Evolutionary conservation across 2,888 invertebrate species (phyloP), one percentile per base, ranked within the genome.

Genomic region (Formica aserva): DNA sequence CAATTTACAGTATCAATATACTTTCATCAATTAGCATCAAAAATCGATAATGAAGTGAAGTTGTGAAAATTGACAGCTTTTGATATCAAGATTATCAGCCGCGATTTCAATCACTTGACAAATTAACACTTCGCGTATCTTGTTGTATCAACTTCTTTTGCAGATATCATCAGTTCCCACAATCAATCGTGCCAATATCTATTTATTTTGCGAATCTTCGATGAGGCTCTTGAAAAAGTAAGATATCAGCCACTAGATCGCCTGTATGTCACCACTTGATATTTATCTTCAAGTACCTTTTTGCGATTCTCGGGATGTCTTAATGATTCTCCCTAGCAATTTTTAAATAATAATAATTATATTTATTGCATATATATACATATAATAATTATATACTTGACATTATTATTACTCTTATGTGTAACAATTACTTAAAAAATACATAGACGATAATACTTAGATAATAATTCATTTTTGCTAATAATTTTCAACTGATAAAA

Each of bases 51-150:
- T 35, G 0, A 35, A 11, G 6, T 9, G 5, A n/a, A n/a, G 11
- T 11, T 35, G 18, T 18, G 9, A 74, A 41, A 18, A 60, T 48
- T 65, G 1, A 26, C 9, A 11, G 11, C 13, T 26, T 5, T 76
- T 13, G 8, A 55, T 13, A n/a, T 26, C 11, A 11, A 71, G 9
- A 77, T 38, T 71, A 4, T 32, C 11, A 22, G 18, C 2, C 26
- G 5, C 26, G 3, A 69, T 62, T 63, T 8, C 9, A 75, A 45
- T 76, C 18, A 65, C 29, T 32, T 8, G 22, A 22, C 22, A 29
- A 74, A 62, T 41, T 32, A 22, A 41, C 60, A 72, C 60, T 74
- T 62, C 45, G 60, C 35, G 13, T 71, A 60, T 78, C 60, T 45
- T 13, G 8, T 35, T 35, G 6, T 13, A 35, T 77, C 13, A 35